Evolutionary conservation across 2,888 invertebrate genomes (phyloP), one percentile per base, ranked within the genome.

Genomic region (Stomorhina lunata): DNA sequence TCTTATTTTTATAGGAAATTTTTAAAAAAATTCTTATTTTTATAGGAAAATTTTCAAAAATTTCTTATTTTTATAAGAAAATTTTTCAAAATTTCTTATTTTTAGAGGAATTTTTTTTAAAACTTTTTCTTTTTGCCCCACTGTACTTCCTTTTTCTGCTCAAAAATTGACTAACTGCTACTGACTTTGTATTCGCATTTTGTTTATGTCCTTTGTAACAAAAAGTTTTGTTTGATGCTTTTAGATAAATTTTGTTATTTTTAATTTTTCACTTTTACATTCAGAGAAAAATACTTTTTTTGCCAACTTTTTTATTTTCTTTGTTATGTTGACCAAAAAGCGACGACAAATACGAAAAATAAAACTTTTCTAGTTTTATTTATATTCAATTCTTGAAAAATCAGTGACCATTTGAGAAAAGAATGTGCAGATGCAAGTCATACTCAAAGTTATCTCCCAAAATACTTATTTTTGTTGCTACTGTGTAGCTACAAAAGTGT

Each of bases 321-420:
- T n/a, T 66, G 34, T 69, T n/a, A 57, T 53, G 32, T 32, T 71
- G 57, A 71, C 57, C 71, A 45, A 29, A 71, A 59, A 45, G 57
- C 32, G 45, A 32, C 15, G 37, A 50, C 34, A 22, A 6, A 34
- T 57, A 32, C 15, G 37, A 50, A 50, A 22, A 6, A 34, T 7
- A 25, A 69, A 29, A 53, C 22, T 20, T 34, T 27, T n/a, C n/a
- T 15, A 17, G 27, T 37, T 27, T 15, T 50, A 17, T 53, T 50
- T 68, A 12, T 34, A 9, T 61, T 40, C 15, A 40, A n/a, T 43
- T 61, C 27, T 43, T 43, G 40, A 10, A 71, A 59, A 71, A 45
- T 15, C 48, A 57, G n/a, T 71, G 71, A 45, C 71, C 71, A 71
- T 71, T 71, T 57, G 59, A 71, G 32, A 55, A 63, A 45, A 61